Evolutionary conservation across 2,888 invertebrate species (phyloP).

Genomic region (Drosophila paucipuncta): DNA sequence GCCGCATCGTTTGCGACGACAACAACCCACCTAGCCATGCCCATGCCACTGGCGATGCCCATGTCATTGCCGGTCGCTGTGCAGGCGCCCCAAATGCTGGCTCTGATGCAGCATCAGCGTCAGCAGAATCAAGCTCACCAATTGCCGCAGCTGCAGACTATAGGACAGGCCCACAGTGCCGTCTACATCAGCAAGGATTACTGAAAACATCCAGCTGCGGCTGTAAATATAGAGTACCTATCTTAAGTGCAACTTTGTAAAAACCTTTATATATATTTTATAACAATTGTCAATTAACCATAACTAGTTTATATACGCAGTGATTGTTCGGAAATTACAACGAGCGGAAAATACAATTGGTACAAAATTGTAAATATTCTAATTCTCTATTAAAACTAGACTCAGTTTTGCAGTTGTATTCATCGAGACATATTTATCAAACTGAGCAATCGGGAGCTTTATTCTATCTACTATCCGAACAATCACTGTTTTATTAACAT

Average conservation of each 20-base stretch:
- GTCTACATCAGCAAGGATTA: conserved; percentile 69
- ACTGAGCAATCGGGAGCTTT: background rate
- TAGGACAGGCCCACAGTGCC: conserved; percentile 47
- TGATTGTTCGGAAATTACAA: background rate
- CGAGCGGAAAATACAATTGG: background rate
- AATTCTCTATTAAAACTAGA: background rate
- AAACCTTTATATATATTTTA: conserved; percentile 43
- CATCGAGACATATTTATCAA: background rate
- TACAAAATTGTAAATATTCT: background rate
- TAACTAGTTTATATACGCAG: conserved; percentile 13
- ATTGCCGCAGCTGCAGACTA: conserved; percentile 42
- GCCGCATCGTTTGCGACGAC: conserved; percentile 45
- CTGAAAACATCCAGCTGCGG: conserved; percentile 16
- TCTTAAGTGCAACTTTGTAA: conserved; percentile 56
- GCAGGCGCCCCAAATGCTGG: conserved; percentile 68
- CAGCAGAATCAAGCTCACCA: conserved; percentile 40
- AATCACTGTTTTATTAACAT: conserved; percentile 5
- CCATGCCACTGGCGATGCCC: conserved; percentile 59
- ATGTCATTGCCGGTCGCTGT: conserved; percentile 62
- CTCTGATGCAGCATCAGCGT: conserved; percentile 61
- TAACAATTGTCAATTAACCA: conserved; percentile 39
- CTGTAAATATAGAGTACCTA: conserved; percentile 54
- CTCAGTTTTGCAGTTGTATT: background rate
- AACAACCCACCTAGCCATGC: conserved; percentile 47
- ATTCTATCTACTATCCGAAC: background rate